Percentiles rank a stretch among this genome's conserved stretches.
Conservation (phyloP, 2,888 invertebrate genomes). For the Homarus gammarus region DNA sequence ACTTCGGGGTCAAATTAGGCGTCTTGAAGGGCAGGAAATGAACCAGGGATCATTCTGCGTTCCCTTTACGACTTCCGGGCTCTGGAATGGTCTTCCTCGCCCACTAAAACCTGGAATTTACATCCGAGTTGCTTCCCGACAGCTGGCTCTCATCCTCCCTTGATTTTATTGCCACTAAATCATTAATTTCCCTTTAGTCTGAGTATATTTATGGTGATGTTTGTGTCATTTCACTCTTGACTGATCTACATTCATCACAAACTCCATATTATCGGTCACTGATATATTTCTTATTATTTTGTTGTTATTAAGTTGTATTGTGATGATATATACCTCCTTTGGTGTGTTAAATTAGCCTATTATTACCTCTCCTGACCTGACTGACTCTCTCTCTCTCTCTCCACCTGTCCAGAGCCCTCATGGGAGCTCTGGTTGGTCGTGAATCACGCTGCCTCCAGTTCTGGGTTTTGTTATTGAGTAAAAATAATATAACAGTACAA, state of each 20-base stretch:
- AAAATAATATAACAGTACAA: too few species aligned
- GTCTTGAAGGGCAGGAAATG: background rate
- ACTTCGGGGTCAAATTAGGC: background rate
- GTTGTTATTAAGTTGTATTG: too few species aligned
- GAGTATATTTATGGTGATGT: background rate
- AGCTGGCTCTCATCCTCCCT: background rate
- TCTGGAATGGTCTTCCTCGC: background rate
- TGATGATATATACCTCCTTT: too few species aligned
- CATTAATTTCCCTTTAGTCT: background rate
- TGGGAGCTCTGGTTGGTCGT: background rate
- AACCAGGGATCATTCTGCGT: background rate
- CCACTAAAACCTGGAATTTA: background rate
- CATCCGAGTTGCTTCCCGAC: background rate
- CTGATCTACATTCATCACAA: too few species aligned
- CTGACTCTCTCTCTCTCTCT: slow-evolving; percentile 26
- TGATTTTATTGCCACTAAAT: background rate
- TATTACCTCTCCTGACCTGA: background rate
- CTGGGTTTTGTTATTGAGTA: too few species aligned
- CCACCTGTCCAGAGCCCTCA: too few species aligned
- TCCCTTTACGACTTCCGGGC: slow-evolving; percentile 4
- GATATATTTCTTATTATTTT: too few species aligned
- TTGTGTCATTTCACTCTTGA: too few species aligned
- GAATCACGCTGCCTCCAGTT: too few species aligned
- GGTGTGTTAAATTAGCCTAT: too few species aligned
- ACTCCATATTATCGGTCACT: too few species aligned